phyloP scores from a whole-genome alignment of 2,113 vertebrate species.

The Oncorhynchus gorbuscha region DNA sequence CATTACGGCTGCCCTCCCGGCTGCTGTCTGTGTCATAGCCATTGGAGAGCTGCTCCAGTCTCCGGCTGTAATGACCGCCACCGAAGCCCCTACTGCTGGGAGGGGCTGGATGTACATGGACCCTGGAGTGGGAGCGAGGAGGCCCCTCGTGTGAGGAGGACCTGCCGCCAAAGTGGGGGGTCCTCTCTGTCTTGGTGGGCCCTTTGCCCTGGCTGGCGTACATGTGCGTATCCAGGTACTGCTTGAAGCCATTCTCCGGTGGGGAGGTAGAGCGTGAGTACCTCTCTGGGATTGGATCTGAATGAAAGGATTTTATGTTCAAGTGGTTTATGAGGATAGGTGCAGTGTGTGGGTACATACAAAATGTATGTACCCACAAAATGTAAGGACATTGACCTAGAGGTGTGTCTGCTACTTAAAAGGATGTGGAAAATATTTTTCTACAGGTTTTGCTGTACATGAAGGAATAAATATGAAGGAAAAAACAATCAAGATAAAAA shows the following conservation, averaged over 20 bases:
- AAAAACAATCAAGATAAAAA: neutral
- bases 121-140: constrained; percentile 45
- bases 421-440: neutral
- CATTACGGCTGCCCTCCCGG: constrained; percentile 51
- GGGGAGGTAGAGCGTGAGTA: constrained; percentile 80
- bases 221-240: constrained; percentile 69
- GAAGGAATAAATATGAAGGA: neutral
- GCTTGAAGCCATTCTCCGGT: constrained; percentile 78
- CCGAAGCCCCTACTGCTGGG: constrained; percentile 37
- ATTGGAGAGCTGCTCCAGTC: constrained; percentile 58
- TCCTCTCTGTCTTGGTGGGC: constrained; percentile 68
- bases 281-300: constrained; percentile 78
- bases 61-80: constrained; percentile 44
- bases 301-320: neutral
- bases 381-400: neutral
- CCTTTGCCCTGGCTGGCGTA: constrained; percentile 87
- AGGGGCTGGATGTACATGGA: constrained; percentile 46
- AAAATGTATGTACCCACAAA: no score
- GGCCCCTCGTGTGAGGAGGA: constrained; percentile 54
- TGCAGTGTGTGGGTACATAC: neutral
- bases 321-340: neutral
- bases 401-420: neutral
- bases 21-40: constrained; percentile 91
- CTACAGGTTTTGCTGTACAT: neutral
- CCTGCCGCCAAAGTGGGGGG: constrained; percentile 54